phyloP scores from a whole-genome alignment of 2,888 invertebrate genomes.

The Oscheius myriophilus region DNA sequence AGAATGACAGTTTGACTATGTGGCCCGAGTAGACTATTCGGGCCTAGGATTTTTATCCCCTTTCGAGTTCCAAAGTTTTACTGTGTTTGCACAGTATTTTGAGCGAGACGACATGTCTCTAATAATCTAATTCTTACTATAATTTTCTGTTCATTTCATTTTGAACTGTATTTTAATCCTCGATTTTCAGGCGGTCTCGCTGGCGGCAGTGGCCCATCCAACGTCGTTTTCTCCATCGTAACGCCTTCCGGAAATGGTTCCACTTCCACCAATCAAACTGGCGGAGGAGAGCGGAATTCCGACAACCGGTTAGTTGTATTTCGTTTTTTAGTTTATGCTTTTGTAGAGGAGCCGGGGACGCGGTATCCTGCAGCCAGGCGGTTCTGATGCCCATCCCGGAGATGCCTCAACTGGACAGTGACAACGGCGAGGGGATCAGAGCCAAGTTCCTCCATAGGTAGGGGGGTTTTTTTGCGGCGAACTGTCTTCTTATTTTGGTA shows the following conservation, averaged over 20 bases:
- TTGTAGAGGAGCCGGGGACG: slow-evolving; percentile 10
- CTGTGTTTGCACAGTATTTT: too few species aligned
- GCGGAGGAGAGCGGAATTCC: neutral
- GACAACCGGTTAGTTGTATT: slow-evolving; percentile 1
- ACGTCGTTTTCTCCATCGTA: slow-evolving; percentile 7
- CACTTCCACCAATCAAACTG: neutral
- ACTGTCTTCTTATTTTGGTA: neutral
- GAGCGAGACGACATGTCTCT: too few species aligned
- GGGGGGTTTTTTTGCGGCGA: neutral
- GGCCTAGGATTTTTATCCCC: too few species aligned
- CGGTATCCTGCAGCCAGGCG: slow-evolving; percentile 6
- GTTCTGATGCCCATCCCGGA: slow-evolving; percentile 54
- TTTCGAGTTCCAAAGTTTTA: too few species aligned
- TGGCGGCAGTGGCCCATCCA: neutral
- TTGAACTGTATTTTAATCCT: neutral
- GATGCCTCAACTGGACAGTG: slow-evolving; percentile 52
- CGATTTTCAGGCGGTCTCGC: slow-evolving; percentile 7
- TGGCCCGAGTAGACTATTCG: too few species aligned
- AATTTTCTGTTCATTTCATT: too few species aligned
- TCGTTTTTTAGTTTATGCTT: neutral
- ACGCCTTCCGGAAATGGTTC: neutral
- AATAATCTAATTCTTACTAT: too few species aligned
- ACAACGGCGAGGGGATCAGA: slow-evolving; percentile 35
- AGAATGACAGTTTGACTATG: too few species aligned
- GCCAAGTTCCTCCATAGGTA: slow-evolving; percentile 38